Base-by-base conservation (phyloP, 2,888 invertebrate genomes). In the Drepanosiphum platanoidis region DNA sequence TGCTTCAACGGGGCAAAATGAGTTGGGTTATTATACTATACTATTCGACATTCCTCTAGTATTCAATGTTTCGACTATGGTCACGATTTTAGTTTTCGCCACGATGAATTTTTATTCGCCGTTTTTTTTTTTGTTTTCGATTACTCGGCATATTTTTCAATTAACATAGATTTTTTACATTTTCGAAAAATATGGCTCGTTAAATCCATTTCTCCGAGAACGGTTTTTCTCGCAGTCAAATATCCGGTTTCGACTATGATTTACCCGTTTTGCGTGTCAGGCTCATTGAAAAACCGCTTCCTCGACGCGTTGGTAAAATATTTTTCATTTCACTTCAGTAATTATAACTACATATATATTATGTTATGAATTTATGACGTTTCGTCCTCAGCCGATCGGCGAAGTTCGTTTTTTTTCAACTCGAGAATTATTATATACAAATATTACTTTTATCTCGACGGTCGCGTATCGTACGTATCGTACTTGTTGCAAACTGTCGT, bases 161-260 rank as follows among this genome's bases (percentile, higher is more conserved):
- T 32, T 7, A n/a, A n/a, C 32, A 34, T n/a, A 42, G 11, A 42
- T 9, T 11, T 11, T 42, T 9, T 15, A 75, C 30, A 39, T 66
- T 78, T 64, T 42, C 78, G 32, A 52, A 79, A 1, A 34, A 13
- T n/a, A 79, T 15, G 46, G 52, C 52, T 68, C 27, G 15, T 46
- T 46, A 46, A 79, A 79, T 68, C 46, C 27, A 78, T 61, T 68
- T 32, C 30, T 18, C 13, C 22, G 7, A 52, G 9, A 78, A 78
- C 13, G 5, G 34, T 52, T 80, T 74, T 68, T 27, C 27, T 27
- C 34, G 52, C 1, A 22, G 9, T 46, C n/a, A 80, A 39, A 71
- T 75, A 75, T 75, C 83, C 66, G 83, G 83, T 83, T 83, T 83
- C 22, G 22, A 39, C 30, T 36, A 77, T 84, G 66, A 30, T 75